Percentiles rank a stretch among this genome's conserved stretches.
Conservation (phyloP, 2,113 vertebrate genomes). For the Podocnemis expansa region DNA sequence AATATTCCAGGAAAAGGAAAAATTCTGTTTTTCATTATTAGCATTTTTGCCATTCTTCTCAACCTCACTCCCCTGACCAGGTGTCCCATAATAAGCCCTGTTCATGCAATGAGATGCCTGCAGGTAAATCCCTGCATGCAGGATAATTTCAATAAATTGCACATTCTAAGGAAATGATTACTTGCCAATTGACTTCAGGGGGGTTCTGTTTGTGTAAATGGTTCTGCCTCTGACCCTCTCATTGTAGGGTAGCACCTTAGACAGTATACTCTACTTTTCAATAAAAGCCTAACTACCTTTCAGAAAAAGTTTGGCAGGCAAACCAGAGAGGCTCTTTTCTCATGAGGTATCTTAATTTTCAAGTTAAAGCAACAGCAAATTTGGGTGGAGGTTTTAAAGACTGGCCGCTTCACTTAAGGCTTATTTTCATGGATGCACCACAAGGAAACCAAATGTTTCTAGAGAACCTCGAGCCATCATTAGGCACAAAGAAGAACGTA, state of each 20-base stretch:
- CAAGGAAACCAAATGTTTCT: neutral
- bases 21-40: too few relatives aligned
- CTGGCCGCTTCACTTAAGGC: neutral
- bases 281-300: neutral
- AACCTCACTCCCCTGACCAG: neutral
- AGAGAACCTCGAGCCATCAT: neutral
- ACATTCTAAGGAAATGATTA: conserved; percentile 37
- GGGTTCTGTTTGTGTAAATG: neutral
- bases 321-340: neutral
- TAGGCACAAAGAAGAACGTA: neutral
- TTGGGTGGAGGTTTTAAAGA: neutral
- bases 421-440: neutral
- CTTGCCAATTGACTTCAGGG: neutral
- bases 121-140: neutral
- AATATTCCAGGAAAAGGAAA: too few relatives aligned
- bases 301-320: neutral
- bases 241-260: neutral
- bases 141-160: neutral
- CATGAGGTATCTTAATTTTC: neutral
- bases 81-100: conserved; percentile 1
- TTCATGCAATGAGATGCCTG: conserved; percentile 10
- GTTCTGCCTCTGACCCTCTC: neutral
- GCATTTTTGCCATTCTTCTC: conserved; percentile 15
- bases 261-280: neutral
- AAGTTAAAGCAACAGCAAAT: neutral